These are phyloP conservation scores for Mesopsocus fuscifrons DNA, from an alignment of 2,888 invertebrate species.

Conservation along the genomic window DNA sequence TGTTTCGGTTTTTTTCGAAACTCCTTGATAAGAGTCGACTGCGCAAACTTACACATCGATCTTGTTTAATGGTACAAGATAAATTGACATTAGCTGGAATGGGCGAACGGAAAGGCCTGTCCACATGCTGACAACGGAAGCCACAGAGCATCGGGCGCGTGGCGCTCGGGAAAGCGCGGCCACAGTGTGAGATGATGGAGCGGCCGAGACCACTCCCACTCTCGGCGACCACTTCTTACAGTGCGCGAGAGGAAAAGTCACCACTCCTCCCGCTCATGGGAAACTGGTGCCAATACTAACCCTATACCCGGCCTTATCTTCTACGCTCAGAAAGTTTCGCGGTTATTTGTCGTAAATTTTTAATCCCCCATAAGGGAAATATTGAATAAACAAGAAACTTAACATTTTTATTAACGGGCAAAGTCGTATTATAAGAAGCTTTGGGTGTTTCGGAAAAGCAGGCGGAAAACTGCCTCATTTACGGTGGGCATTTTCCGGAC, in stretches of 20 bases:
- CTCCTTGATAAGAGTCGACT: constrained; percentile 2
- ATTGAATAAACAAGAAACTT: constrained; percentile 7
- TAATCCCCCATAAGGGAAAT: constrained; percentile 8
- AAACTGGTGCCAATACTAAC: too few relatives aligned
- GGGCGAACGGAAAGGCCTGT: background rate
- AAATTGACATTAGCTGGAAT: constrained; percentile 2
- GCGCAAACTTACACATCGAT: constrained; percentile 8
- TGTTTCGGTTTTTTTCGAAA: constrained; percentile 8
- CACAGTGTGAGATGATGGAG: background rate
- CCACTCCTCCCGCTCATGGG: too few relatives aligned
- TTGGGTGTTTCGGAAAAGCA: too few relatives aligned
- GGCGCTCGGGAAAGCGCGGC: background rate
- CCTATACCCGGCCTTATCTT: too few relatives aligned
- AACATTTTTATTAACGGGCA: constrained; percentile 2
- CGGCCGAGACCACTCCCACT: too few relatives aligned
- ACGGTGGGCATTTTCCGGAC: too few relatives aligned
- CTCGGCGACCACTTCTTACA: too few relatives aligned
- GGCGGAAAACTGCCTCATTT: too few relatives aligned
- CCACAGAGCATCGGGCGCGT: background rate
- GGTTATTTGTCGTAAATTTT: constrained; percentile 9
- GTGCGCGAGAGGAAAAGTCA: too few relatives aligned
- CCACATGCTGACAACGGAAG: background rate
- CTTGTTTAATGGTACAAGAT: constrained; percentile 10
- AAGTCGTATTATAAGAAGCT: too few relatives aligned
- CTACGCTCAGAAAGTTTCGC: too few relatives aligned